Conservation (phyloP, 2,888 invertebrate species). For the Sarcophaga carnaria region DNA sequence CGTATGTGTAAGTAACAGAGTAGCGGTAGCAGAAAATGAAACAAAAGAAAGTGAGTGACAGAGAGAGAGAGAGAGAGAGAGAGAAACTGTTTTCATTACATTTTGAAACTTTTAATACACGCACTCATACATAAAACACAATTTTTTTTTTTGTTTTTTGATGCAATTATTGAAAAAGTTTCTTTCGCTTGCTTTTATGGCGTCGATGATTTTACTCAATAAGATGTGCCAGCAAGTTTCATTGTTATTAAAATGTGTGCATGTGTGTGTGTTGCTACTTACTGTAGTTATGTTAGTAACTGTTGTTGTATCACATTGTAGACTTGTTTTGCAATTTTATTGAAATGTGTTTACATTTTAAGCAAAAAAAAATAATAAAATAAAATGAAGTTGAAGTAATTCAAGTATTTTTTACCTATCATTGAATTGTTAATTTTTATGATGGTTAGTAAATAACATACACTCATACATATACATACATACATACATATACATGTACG, state of each 20-base stretch:
- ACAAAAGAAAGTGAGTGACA: not conserved
- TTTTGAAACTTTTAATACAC: slow-evolving; percentile 5
- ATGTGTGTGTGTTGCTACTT: not conserved
- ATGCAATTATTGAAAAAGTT: slow-evolving; percentile 47
- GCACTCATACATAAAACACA: not conserved
- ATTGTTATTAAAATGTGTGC: not conserved
- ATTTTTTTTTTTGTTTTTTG: slow-evolving; percentile 1
- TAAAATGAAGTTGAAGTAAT: slow-evolving; percentile 44
- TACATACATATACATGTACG: not conserved
- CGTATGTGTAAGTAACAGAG: not conserved
- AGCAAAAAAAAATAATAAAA: slow-evolving; percentile 27
- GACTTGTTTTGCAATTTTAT: slow-evolving; percentile 28
- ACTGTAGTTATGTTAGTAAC: not conserved
- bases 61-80: not conserved
- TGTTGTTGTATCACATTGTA: not conserved
- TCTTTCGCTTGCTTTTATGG: slow-evolving; percentile 31
- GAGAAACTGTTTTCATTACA: not conserved
- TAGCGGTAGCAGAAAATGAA: not conserved
- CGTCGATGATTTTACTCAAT: slow-evolving; percentile 28
- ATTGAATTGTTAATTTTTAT: slow-evolving; percentile 61
- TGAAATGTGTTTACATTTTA: slow-evolving; percentile 47
- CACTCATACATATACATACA: not conserved
- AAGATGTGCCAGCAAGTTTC: not conserved
- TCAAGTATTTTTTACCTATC: slow-evolving; percentile 45
- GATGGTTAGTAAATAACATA: slow-evolving; percentile 34